phyloP scores from a whole-genome alignment of 2,797 vertebrate species.

The Propithecus perrieri region DNA sequence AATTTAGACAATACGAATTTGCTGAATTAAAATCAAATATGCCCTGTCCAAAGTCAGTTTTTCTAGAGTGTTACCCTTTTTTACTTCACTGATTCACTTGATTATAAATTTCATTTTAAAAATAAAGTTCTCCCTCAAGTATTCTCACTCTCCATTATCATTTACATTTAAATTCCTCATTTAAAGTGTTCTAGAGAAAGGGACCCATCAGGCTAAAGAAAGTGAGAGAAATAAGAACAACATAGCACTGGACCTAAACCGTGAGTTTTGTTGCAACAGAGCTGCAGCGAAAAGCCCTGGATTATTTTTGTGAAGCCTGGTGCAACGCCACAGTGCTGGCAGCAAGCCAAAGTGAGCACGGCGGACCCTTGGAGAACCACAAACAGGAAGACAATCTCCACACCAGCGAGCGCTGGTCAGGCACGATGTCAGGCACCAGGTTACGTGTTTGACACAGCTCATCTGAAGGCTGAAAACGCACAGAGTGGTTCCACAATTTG shows the following conservation, averaged over 20 bases:
- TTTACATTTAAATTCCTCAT: not conserved
- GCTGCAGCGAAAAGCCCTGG: not conserved
- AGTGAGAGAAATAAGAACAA: not conserved
- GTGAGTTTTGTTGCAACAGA: not conserved
- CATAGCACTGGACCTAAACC: not conserved
- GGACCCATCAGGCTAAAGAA: not conserved
- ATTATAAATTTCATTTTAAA: not conserved
- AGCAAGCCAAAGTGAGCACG: no score
- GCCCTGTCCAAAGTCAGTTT: not conserved
- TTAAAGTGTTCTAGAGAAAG: conserved; percentile 9
- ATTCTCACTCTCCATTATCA: not conserved
- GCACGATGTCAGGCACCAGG: fast-evolving
- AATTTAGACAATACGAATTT: not conserved
- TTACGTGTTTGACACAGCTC: fast-evolving
- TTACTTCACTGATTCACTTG: not conserved
- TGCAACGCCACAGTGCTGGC: not conserved
- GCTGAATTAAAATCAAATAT: not conserved
- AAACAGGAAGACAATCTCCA: not conserved
- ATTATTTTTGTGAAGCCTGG: not conserved
- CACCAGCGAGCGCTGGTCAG: not conserved
- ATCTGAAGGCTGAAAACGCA: no score
- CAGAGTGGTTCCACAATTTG: not conserved
- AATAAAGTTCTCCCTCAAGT: not conserved
- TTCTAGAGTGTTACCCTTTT: not conserved
- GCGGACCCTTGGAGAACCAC: no score